phyloP scores from a whole-genome alignment of 2,888 invertebrate genomes.

The Tetheella fluctuosa region DNA sequence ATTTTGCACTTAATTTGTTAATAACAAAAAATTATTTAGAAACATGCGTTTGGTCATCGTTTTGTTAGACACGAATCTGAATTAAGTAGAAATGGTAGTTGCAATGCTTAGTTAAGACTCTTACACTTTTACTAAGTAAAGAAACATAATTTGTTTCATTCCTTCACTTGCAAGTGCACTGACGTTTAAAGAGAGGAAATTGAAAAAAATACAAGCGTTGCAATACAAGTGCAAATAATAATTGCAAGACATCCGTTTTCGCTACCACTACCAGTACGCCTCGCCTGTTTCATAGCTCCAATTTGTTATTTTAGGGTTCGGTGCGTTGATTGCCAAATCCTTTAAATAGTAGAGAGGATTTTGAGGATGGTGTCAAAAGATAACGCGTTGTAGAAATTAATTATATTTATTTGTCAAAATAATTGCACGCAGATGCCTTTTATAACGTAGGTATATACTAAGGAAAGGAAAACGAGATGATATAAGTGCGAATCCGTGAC shows the following conservation, averaged over 20 bases:
- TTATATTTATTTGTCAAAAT: too few relatives aligned
- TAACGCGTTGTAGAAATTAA: background rate
- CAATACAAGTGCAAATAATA: constrained; percentile 2
- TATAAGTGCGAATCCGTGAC: too few relatives aligned
- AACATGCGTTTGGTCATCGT: too few relatives aligned
- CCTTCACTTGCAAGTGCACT: background rate
- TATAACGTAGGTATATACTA: too few relatives aligned
- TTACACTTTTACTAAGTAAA: background rate
- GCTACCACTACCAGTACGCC: background rate
- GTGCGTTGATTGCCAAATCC: background rate
- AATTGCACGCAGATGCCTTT: too few relatives aligned
- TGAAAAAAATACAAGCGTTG: constrained; percentile 4
- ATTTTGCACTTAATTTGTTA: too few relatives aligned
- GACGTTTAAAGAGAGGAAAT: background rate
- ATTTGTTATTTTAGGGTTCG: constrained; percentile 9
- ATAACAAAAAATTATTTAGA: too few relatives aligned
- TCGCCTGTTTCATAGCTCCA: background rate
- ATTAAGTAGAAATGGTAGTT: too few relatives aligned
- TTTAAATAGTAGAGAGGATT: background rate
- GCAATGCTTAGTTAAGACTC: too few relatives aligned
- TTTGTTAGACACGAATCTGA: too few relatives aligned
- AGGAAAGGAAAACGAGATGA: too few relatives aligned
- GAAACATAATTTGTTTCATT: background rate
- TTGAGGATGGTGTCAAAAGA: background rate
- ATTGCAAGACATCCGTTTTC: constrained; percentile 10